These are phyloP conservation scores for Tineola bisselliella DNA, from an alignment of 2,888 invertebrate genomes.

Conservation along the genomic window DNA sequence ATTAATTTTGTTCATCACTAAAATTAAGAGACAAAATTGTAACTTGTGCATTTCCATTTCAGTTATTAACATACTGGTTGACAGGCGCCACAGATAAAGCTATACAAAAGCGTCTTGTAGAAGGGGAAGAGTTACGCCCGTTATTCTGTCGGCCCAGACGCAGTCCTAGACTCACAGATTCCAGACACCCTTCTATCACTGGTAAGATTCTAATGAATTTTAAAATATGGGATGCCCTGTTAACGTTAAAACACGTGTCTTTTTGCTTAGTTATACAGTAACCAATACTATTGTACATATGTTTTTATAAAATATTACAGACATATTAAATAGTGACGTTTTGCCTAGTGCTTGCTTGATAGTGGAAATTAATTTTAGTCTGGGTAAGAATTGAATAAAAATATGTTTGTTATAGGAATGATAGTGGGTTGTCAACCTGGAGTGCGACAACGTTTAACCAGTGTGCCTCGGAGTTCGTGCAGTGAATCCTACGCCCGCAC, in stretches of 20 bases:
- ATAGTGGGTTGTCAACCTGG: slow-evolving; percentile 15
- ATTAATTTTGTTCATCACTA: no score
- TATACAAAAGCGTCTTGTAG: slow-evolving; percentile 78
- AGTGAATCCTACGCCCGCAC: slow-evolving; percentile 2
- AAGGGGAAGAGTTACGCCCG: slow-evolving; percentile 78
- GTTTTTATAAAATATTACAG: no score
- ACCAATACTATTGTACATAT: no score
- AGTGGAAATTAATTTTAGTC: no score
- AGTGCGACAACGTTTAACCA: slow-evolving; percentile 43
- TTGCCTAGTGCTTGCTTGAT: no score
- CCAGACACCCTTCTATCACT: slow-evolving; percentile 79
- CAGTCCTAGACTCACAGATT: slow-evolving; percentile 82
- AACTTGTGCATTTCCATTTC: no score
- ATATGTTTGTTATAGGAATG: neutral
- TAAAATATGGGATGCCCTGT: neutral
- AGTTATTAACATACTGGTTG: slow-evolving; percentile 82
- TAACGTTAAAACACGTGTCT: no score
- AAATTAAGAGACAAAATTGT: no score
- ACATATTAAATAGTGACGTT: no score
- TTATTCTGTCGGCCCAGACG: slow-evolving; percentile 84
- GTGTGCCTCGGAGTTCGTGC: slow-evolving; percentile 24
- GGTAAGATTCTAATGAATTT: slow-evolving; percentile 39
- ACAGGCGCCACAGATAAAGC: slow-evolving; percentile 82
- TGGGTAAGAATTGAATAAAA: no score
- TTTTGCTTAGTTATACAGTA: no score